These are phyloP conservation scores for Antheraea mylitta DNA, from an alignment of 1,140 invertebrate species.

Conservation along the genomic window DNA sequence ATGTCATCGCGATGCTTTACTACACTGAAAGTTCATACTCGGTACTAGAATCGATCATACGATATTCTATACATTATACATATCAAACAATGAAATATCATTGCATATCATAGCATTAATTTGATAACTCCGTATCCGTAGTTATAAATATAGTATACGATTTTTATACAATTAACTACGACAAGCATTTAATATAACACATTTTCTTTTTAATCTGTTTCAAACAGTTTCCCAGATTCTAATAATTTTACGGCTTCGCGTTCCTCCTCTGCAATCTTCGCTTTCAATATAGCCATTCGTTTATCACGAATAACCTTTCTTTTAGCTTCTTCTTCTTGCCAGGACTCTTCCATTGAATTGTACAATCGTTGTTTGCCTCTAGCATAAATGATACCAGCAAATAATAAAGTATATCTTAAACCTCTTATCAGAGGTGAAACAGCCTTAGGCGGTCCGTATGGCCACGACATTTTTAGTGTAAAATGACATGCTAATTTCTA, in stretches of 20 bases:
- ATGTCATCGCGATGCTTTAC: no score
- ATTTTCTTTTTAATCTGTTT: slow-evolving; percentile 11
- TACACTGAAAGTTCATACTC: no score
- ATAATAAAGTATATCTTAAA: slow-evolving; percentile 49
- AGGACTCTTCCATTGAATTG: slow-evolving; percentile 37
- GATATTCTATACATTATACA: no score
- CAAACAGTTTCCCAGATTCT: slow-evolving; percentile 51
- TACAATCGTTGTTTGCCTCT: slow-evolving; percentile 49
- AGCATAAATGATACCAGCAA: slow-evolving; percentile 61
- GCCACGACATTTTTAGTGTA: slow-evolving; percentile 40
- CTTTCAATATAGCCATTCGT: slow-evolving; percentile 48
- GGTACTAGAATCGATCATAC: no score
- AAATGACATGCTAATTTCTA: slow-evolving; percentile 12
- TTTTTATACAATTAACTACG: no score
- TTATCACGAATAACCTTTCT: slow-evolving; percentile 55
- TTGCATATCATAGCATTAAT: no score
- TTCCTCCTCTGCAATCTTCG: slow-evolving; percentile 54
- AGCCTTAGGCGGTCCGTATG: slow-evolving; percentile 52
- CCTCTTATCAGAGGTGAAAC: slow-evolving; percentile 66
- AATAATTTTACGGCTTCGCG: slow-evolving; percentile 39
- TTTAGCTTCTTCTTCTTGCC: slow-evolving; percentile 48
- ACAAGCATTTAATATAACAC: not conserved
- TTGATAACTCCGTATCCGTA: no score
- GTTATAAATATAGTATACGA: no score
- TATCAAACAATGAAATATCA: no score